Evolutionary conservation across 2,888 invertebrate genomes (phyloP).

Genomic region (Plemyria rubiginata): DNA sequence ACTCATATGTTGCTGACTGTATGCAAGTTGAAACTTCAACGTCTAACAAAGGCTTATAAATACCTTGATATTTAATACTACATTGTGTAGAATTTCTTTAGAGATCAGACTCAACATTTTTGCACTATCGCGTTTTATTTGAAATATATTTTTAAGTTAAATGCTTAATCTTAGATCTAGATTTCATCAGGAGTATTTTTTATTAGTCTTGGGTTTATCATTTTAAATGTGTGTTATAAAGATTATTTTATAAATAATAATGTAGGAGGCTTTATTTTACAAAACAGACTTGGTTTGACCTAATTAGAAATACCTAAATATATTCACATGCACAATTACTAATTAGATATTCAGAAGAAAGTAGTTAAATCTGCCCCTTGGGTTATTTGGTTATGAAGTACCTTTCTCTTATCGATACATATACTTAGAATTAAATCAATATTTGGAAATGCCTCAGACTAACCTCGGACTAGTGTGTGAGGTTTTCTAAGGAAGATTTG

Average conservation of each 20-base stretch:
- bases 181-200: constrained; percentile 1
- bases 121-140: constrained; percentile 8
- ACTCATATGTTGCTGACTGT: too few species aligned
- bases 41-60: not conserved
- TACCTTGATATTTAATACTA: not conserved
- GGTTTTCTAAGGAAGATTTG: too few species aligned
- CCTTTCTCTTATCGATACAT: too few species aligned
- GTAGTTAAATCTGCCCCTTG: too few species aligned
- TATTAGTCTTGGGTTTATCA: not conserved
- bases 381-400: too few species aligned
- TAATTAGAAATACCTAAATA: not conserved
- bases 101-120: not conserved
- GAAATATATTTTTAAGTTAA: constrained; percentile 8
- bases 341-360: too few species aligned
- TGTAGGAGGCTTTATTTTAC: constrained; percentile 8
- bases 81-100: constrained; percentile 6
- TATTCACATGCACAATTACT: not conserved
- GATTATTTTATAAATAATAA: constrained; percentile 4
- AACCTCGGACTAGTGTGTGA: not conserved
- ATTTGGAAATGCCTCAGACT: not conserved
- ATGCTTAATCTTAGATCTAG: constrained; percentile 1
- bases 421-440: too few species aligned
- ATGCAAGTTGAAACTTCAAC: too few species aligned
- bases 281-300: not conserved
- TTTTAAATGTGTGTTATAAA: constrained; percentile 1